Conservation (phyloP, 2,113 vertebrate genomes). For the Mus pahari region DNA sequence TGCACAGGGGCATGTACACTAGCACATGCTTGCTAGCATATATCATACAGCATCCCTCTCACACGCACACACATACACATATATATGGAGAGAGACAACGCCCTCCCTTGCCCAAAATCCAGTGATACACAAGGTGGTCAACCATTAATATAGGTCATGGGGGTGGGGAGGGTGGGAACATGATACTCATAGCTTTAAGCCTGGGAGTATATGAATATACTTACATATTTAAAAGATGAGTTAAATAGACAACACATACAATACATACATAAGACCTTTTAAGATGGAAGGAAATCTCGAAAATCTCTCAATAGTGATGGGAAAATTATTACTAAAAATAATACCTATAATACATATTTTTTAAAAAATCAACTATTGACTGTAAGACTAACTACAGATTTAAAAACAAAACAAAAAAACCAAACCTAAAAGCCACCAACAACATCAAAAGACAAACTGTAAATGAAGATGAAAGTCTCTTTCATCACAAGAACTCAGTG, state of each 20-base stretch:
- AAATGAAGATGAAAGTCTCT: neutral
- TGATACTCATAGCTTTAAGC: neutral
- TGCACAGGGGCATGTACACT: neutral
- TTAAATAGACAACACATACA: neutral
- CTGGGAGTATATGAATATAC: too few relatives aligned
- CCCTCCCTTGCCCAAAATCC: neutral
- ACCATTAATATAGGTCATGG: neutral
- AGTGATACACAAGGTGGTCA: neutral
- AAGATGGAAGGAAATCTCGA: neutral
- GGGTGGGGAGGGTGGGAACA: too few relatives aligned
- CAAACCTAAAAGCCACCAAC: neutral
- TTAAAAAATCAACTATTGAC: neutral
- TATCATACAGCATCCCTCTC: too few relatives aligned
- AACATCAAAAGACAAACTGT: neutral
- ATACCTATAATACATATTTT: neutral
- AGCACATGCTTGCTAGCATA: neutral
- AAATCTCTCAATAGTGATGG: neutral
- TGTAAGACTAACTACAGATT: neutral
- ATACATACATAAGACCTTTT: neutral
- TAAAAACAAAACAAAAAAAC: neutral
- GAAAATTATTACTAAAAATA: conserved; percentile 16
- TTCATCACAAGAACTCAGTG: neutral
- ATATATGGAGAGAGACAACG: neutral
- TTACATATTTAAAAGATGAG: neutral
- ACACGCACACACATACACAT: neutral